A percentile compares a stretch with the other conserved stretches of the same genome.
These are phyloP conservation scores for Peucedramus taeniatus DNA, from an alignment of 2,113 vertebrate genomes.

Conservation along the genomic window DNA sequence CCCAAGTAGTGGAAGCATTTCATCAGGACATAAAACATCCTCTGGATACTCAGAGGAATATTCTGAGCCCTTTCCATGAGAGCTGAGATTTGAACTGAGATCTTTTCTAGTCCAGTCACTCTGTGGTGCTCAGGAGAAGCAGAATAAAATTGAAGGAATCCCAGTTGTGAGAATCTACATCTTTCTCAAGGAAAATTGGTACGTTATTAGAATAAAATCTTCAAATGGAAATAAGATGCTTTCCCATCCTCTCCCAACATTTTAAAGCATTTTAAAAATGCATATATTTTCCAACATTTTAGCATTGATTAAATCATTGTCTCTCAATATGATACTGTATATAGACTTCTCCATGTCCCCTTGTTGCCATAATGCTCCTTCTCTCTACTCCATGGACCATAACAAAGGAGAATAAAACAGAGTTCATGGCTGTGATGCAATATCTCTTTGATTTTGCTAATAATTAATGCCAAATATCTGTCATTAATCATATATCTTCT, in stretches of 20 bases:
- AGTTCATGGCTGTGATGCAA: background rate
- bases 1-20: background rate
- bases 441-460: background rate
- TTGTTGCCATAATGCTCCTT: background rate
- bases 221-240: background rate
- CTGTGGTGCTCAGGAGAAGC: background rate
- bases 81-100: background rate
- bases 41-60: background rate
- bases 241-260: background rate
- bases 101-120: background rate
- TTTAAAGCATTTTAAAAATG: background rate
- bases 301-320: background rate
- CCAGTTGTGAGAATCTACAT: background rate
- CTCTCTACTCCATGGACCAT: background rate
- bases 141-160: background rate
- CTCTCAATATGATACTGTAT: background rate
- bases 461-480: background rate
- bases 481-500: background rate
- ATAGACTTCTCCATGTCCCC: background rate
- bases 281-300: background rate
- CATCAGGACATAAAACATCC: background rate
- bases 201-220: background rate
- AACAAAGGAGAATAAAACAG: background rate
- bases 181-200: background rate
- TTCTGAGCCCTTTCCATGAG: background rate